Evolutionary conservation across 1,140 invertebrate genomes (phyloP), one percentile per base, ranked within the genome.

Genomic region (Drosophila serrata): DNA sequence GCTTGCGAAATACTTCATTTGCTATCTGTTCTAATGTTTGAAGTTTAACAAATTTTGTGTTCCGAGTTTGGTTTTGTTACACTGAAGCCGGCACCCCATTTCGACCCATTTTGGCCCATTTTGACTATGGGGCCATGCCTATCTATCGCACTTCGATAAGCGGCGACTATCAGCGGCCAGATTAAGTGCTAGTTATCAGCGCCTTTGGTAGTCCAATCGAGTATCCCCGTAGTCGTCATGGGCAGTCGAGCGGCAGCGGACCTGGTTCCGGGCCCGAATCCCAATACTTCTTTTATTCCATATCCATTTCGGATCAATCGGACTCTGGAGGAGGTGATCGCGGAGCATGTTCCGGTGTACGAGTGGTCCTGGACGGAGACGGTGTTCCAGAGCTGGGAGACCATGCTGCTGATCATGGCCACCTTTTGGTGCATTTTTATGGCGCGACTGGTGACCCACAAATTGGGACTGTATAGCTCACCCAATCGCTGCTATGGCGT

Each of bases 391-490:
- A 56, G 62, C 43, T 62, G 67, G 24, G 57, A 48, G 17, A 64
- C 85, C 4, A 13, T 78, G n/a, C 24, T 72, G 19, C 65, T 80
- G 3, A 90, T 88, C 22, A 45, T 85, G 22, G 48, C 69, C 37
- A 90, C 65, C 19, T 88, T 84, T 6, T 78, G 65, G 53, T 79
- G 81, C 15, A 64, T 88, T 9, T 40, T 90, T 0, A 8, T 88
- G 27, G 77, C 85, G 0, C 74, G 84, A 2, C 24, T 78, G 33
- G 42, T 67, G 6, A 75, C 64, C 19, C 64, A 82, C 13, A 56
- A 48, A 12, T 4, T 76, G 12, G 27, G 49, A 4, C 33, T 40
- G 4, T 11, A 33, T 9, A 27, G 27, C 4, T 75, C 60, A 11
- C 17, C 64, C n/a, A 61, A 22, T 13, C 8, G 53, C 12, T 61